Evolutionary conservation across 2,113 vertebrate genomes (phyloP).

Genomic region (Pyxicephalus adspersus): DNA sequence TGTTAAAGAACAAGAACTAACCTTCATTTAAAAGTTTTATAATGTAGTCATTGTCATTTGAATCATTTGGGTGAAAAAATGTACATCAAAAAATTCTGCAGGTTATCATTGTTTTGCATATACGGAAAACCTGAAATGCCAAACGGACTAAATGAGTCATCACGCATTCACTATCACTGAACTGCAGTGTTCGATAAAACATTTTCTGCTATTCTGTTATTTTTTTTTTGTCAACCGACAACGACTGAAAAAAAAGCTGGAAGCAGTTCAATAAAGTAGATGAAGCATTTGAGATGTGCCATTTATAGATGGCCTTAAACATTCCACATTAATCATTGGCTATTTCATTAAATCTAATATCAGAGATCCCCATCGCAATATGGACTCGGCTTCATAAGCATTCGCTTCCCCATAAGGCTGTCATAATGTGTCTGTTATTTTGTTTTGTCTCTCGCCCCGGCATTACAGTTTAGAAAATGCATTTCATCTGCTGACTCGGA

Average conservation of each 20-base stretch:
- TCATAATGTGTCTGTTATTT: slow-evolving; percentile 21
- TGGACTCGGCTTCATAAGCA: not conserved
- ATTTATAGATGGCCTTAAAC: slow-evolving; percentile 23
- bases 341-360: slow-evolving; percentile 13
- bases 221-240: not conserved
- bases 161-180: not conserved
- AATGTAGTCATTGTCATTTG: too few species aligned
- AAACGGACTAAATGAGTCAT: not conserved
- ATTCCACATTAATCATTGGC: slow-evolving; percentile 24
- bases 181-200: not conserved
- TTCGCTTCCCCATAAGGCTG: not conserved
- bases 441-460: slow-evolving; percentile 8
- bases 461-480: slow-evolving; percentile 21
- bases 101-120: not conserved
- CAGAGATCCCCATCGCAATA: not conserved
- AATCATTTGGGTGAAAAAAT: too few species aligned
- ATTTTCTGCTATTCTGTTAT: slow-evolving; percentile 11
- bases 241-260: not conserved
- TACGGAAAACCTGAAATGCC: not conserved
- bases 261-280: not conserved
- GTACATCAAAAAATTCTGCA: too few species aligned
- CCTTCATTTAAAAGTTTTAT: too few species aligned
- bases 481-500: slow-evolving; percentile 43
- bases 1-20: too few species aligned
- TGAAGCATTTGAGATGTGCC: not conserved